Evolutionary conservation across 2,888 invertebrate species (phyloP), one percentile per base, ranked within the genome.

Genomic region (Rhyacophila evoluta): DNA sequence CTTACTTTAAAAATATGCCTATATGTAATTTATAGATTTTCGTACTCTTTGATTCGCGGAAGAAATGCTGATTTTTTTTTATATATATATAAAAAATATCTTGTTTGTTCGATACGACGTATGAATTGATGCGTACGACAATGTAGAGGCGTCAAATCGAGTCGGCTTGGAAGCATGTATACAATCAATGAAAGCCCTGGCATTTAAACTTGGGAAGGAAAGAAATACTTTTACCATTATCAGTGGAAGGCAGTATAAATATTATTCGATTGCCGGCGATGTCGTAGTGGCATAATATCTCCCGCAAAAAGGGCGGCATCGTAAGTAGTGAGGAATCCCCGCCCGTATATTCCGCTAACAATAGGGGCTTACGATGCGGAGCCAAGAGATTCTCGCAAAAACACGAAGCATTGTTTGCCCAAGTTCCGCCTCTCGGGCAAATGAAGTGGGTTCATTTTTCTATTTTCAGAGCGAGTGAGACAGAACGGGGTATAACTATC

Each of bases 401-500:
- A 75, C 78, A 75, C 78, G 78, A 33, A 67, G 41, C 81, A 79
- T 75, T 81, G 79, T 79, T 81, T 81, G 77, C 25, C 55, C 55
- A 55, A 55, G 55, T 68, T 37, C 77, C 8, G 72, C 75, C 72
- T 38, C 29, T 69, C 71, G 75, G 72, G 77, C 41, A 81, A 76
- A 77, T 81, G 81, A 77, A 79, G 81, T 74, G 39, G 74, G 72
- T 81, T 27, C 74, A 39, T 72, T 76, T 76, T 78, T 81, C 68
- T 75, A 68, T 78, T 78, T 80, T 71, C 67, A 39, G 12, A 73
- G 29, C 41, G 39, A 29, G 37, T 68, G 33, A 55, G 55, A 55
- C 19, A 25, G 55, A 25, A 8, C 38, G 72, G 67, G 33, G 73
- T 29, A 67, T 41, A 41, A 78, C 41, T 70, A 78, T 73, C 75